Evolutionary conservation across 2,113 vertebrate species (phyloP).

Genomic region (Recurvirostra avosetta): DNA sequence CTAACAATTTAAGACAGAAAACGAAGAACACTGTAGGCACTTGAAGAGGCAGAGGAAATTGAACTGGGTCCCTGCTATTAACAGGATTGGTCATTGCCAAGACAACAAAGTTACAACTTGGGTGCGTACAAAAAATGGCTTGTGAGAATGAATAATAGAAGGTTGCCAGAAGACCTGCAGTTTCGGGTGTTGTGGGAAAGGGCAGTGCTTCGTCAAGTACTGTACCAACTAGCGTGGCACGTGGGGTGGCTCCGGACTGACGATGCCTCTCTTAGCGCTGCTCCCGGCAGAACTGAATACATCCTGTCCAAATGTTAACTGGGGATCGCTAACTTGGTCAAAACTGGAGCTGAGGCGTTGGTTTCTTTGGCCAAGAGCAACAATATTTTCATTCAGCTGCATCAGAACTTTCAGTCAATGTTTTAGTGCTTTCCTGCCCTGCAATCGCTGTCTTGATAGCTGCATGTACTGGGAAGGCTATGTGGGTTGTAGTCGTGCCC

Average conservation of each 20-base stretch:
- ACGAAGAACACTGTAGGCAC: neutral
- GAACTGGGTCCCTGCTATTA: neutral
- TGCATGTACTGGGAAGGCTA: neutral
- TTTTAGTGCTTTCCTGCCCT: neutral
- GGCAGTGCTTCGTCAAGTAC: neutral
- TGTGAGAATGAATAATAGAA: neutral
- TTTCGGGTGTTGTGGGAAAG: neutral
- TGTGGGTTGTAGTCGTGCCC: neutral
- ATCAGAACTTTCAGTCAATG: neutral
- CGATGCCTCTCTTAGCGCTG: accelerated
- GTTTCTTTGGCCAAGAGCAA: neutral
- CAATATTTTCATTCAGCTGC: neutral
- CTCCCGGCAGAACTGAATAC: neutral
- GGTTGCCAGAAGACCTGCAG: neutral
- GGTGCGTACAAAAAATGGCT: neutral
- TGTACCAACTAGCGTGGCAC: neutral
- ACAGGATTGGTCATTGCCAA: neutral
- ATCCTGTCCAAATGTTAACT: neutral
- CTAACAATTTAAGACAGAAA: neutral
- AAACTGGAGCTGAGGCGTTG: neutral
- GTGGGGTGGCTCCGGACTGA: neutral
- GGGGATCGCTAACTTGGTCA: neutral
- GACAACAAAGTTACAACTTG: neutral
- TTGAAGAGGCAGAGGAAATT: neutral
- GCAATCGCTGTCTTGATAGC: neutral